Conservation (phyloP, 2,888 invertebrate genomes). For the Zygaena filipendulae region DNA sequence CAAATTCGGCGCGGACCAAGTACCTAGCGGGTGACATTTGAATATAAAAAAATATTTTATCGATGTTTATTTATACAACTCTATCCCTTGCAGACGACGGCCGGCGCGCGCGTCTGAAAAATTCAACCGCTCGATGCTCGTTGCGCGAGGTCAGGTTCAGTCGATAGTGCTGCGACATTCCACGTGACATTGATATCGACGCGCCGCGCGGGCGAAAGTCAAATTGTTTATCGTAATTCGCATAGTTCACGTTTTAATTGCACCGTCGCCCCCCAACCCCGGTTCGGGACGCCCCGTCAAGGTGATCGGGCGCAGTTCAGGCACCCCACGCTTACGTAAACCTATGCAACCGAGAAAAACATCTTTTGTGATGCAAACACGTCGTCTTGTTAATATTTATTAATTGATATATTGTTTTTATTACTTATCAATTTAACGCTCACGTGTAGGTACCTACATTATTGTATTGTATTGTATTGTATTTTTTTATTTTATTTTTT, state of each 20-base stretch:
- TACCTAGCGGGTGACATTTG: too few species aligned
- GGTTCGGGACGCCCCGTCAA: conserved; percentile 56
- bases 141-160: conserved; percentile 56
- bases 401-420: background rate
- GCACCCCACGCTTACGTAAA: conserved; percentile 58
- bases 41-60: too few species aligned
- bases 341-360: conserved; percentile 44
- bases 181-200: conserved; percentile 19
- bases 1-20: too few species aligned
- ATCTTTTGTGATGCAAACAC: conserved; percentile 1
- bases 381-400: conserved; percentile 18
- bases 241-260: conserved; percentile 48
- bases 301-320: conserved; percentile 52
- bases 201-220: conserved; percentile 30
- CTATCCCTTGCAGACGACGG: too few species aligned
- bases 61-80: too few species aligned
- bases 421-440: background rate
- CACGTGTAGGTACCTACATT: background rate
- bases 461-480: too few species aligned
- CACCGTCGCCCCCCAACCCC: conserved; percentile 52
- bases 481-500: too few species aligned
- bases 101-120: too few species aligned
- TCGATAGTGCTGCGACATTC: conserved; percentile 1
- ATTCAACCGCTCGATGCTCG: too few species aligned
- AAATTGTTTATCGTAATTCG: conserved; percentile 47